A percentile compares a stretch with the other conserved stretches of the same genome.
phyloP scores from a whole-genome alignment of 2,888 invertebrate genomes.

The Pyrocoelia pectoralis region DNA sequence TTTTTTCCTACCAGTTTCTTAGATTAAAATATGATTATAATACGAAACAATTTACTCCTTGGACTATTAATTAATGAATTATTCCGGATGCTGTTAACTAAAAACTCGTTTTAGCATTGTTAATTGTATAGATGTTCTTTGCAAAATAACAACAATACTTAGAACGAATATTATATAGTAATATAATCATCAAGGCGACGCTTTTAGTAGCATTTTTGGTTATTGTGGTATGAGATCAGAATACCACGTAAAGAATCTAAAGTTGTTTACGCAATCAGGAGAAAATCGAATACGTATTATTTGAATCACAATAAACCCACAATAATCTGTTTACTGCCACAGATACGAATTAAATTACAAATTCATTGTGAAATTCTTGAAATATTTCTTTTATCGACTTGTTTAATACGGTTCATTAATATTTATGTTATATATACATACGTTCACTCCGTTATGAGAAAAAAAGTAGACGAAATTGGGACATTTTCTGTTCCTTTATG shows the following conservation, averaged over 20 bases:
- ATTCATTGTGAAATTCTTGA: constrained; percentile 3
- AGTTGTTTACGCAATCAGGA: neutral
- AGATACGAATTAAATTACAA: neutral
- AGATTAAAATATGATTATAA: constrained; percentile 8
- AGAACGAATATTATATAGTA: neutral
- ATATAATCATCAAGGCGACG: neutral
- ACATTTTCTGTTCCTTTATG: too few relatives aligned
- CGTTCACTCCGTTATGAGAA: too few relatives aligned
- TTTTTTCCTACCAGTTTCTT: constrained; percentile 6
- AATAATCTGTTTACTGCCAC: constrained; percentile 3
- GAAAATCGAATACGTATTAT: too few relatives aligned
- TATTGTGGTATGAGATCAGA: neutral
- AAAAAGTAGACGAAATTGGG: too few relatives aligned
- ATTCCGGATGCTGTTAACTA: too few relatives aligned
- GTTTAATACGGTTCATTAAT: constrained; percentile 3
- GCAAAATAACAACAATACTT: too few relatives aligned
- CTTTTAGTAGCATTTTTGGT: neutral
- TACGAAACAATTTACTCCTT: neutral
- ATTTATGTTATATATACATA: neutral
- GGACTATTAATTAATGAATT: too few relatives aligned
- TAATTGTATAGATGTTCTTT: too few relatives aligned
- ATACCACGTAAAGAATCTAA: neutral
- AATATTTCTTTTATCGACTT: constrained; percentile 2
- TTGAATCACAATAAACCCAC: neutral
- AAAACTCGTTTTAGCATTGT: too few relatives aligned